These are phyloP conservation scores for Cyprinodon brontotheroides DNA, from an alignment of 2,113 vertebrate species.

Conservation along the genomic window DNA sequence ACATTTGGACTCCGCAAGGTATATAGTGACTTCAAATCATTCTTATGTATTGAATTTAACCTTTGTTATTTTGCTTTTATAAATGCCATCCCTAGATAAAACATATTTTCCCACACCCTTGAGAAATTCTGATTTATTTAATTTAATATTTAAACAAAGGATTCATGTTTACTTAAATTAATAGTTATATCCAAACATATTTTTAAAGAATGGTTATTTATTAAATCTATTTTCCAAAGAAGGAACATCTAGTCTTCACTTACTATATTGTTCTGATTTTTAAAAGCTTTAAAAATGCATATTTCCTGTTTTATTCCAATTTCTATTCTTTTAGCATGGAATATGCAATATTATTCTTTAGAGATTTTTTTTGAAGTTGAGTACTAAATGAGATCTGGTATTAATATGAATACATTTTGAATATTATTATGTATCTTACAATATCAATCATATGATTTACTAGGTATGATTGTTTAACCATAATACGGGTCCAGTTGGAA, in stretches of 20 bases:
- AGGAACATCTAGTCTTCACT: background rate
- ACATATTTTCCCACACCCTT: background rate
- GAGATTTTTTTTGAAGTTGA: background rate
- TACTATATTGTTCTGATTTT: background rate
- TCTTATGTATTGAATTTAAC: background rate
- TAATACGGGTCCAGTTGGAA: too few species aligned
- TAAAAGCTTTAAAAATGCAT: background rate
- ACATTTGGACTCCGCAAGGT: background rate
- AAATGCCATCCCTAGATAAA: background rate
- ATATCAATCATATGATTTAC: too few species aligned
- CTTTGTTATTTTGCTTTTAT: too few species aligned
- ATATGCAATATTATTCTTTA: too few species aligned
- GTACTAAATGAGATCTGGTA: too few species aligned
- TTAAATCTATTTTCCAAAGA: background rate
- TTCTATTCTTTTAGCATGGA: background rate
- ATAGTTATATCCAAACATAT: background rate
- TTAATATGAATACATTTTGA: too few species aligned
- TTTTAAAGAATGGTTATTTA: background rate
- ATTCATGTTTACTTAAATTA: background rate
- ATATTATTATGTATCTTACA: too few species aligned
- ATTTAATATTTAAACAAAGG: background rate
- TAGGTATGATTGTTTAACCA: too few species aligned
- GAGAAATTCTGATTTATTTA: background rate
- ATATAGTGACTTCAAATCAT: background rate
- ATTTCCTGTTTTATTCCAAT: background rate